Percentiles rank a stretch among this genome's conserved stretches.
These are phyloP conservation scores for Agrochola lychnidis DNA, from an alignment of 2,888 invertebrate genomes.

Conservation along the genomic window DNA sequence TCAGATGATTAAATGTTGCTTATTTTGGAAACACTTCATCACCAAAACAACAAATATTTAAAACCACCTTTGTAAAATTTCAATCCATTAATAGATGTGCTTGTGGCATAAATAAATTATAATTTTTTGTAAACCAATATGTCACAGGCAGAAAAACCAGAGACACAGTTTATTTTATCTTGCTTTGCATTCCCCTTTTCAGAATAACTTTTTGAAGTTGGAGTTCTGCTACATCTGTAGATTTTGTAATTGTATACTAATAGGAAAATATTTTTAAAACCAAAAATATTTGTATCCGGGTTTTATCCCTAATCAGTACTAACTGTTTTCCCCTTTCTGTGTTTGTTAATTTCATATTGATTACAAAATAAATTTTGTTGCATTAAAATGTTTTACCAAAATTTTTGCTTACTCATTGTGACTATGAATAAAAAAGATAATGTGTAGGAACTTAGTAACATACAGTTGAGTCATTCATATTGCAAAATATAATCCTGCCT, in stretches of 20 bases:
- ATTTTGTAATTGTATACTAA: not conserved
- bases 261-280: too few species aligned
- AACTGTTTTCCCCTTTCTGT: not conserved
- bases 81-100: not conserved
- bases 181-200: too few species aligned
- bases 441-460: not conserved
- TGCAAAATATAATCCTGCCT: not conserved
- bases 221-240: not conserved
- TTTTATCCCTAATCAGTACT: too few species aligned
- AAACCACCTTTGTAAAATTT: not conserved
- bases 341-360: not conserved
- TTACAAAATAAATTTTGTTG: not conserved
- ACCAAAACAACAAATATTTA: not conserved
- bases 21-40: not conserved
- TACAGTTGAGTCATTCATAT: not conserved
- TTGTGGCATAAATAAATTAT: not conserved
- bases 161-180: not conserved
- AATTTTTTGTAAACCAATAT: not conserved
- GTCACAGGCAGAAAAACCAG: not conserved
- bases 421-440: constrained; percentile 1
- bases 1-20: not conserved
- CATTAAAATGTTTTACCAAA: not conserved
- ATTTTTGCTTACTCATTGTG: constrained; percentile 29
- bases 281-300: too few species aligned
- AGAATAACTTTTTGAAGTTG: not conserved